These are phyloP conservation scores for Eupleurogrammus muticus DNA, from an alignment of 2,797 vertebrate genomes.

Conservation along the genomic window DNA sequence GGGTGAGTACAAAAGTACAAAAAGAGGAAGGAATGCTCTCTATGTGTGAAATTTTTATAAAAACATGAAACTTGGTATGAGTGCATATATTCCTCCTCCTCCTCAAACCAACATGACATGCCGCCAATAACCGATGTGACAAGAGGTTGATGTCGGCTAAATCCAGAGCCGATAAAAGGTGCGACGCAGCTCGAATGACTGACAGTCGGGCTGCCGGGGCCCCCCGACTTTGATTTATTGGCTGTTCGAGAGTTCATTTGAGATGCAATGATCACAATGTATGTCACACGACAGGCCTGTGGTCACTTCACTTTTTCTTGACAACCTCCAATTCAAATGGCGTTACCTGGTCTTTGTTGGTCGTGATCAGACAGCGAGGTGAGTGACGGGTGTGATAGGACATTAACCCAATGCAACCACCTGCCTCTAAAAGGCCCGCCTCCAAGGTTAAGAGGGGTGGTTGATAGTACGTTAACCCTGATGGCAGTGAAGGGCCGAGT, in stretches of 20 bases:
- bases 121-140: slow-evolving; percentile 33
- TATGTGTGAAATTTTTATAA: slow-evolving; percentile 18
- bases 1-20: background rate
- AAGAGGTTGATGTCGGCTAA: slow-evolving; percentile 38
- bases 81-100: background rate
- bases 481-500: slow-evolving; percentile 50
- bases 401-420: slow-evolving; percentile 40
- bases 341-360: slow-evolving; percentile 19
- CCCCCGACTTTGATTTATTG: slow-evolving; percentile 46
- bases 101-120: slow-evolving; percentile 33
- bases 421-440: slow-evolving; percentile 23
- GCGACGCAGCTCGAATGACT: slow-evolving; percentile 23
- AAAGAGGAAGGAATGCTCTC: background rate
- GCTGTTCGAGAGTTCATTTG: slow-evolving; percentile 34
- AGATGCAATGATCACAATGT: slow-evolving; percentile 29
- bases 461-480: slow-evolving; percentile 71
- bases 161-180: slow-evolving; percentile 26
- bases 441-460: slow-evolving; percentile 65
- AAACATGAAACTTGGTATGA: slow-evolving; percentile 3
- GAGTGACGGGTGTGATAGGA: slow-evolving; percentile 53
- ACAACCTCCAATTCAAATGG: slow-evolving; percentile 31
- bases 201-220: slow-evolving; percentile 22
- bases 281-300: slow-evolving; percentile 22
- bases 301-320: slow-evolving; percentile 20
- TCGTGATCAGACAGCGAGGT: slow-evolving; percentile 29